Percentiles rank a stretch among this genome's conserved stretches.
Conservation (phyloP, 2,888 invertebrate species). For the Cetonia aurata region DNA sequence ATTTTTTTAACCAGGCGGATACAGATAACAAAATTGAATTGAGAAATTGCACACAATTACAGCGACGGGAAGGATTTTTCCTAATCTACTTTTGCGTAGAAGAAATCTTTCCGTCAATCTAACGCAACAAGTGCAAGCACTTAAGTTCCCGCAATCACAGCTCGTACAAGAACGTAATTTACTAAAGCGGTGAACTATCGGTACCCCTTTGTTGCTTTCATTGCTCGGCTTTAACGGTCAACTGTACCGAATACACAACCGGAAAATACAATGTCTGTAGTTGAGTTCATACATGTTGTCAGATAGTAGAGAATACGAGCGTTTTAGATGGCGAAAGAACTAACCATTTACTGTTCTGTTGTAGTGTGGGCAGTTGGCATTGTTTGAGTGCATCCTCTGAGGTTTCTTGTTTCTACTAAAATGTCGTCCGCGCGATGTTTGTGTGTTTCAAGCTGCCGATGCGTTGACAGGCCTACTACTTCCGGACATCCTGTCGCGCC, state of each 20-base stretch:
- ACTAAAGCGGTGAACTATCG: neutral
- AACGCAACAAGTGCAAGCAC: constrained; percentile 19
- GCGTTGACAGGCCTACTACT: constrained; percentile 33
- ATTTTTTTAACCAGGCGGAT: too few species aligned
- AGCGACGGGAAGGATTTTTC: too few species aligned
- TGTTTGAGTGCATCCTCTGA: constrained; percentile 28
- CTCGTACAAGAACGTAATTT: constrained; percentile 1
- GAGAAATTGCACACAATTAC: too few species aligned
- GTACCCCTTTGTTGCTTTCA: constrained; percentile 14
- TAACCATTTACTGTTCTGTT: constrained; percentile 10
- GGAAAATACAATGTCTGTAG: neutral
- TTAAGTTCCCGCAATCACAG: constrained; percentile 11
- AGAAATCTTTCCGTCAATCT: constrained; percentile 1
- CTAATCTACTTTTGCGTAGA: neutral
- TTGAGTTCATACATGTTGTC: neutral
- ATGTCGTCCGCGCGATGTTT: constrained; percentile 17
- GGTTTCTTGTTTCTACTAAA: constrained; percentile 39
- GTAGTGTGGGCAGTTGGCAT: constrained; percentile 24
- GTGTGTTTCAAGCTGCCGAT: constrained; percentile 15
- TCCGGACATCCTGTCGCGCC: constrained; percentile 33
- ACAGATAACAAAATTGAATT: too few species aligned
- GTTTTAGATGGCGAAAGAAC: neutral
- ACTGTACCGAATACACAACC: constrained; percentile 13
- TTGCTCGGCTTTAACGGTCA: neutral
- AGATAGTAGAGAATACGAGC: neutral